Conservation (phyloP, 2,888 invertebrate genomes). For the Callimorpha dominula region DNA sequence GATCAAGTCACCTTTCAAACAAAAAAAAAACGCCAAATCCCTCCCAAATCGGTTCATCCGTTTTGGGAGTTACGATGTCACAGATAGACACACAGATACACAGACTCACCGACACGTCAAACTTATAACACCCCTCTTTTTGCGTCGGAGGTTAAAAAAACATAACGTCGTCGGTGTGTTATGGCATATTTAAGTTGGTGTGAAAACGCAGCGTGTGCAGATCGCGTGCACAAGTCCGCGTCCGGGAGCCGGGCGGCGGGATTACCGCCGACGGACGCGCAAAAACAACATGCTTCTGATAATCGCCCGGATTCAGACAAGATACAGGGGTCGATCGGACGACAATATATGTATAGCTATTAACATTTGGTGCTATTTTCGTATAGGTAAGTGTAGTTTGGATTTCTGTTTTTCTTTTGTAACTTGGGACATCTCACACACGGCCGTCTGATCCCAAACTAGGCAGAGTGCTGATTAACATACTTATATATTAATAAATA, state of each 20-base stretch:
- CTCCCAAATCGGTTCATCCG: too few relatives aligned
- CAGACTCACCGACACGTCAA: too few relatives aligned
- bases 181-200: conserved; percentile 21
- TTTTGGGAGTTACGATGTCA: too few relatives aligned
- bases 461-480: too few relatives aligned
- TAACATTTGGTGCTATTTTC: not conserved
- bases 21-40: too few relatives aligned
- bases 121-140: not conserved
- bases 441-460: too few relatives aligned
- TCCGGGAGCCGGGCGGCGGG: conserved; percentile 36
- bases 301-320: conserved; percentile 50
- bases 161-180: not conserved
- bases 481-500: not conserved
- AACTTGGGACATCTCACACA: too few relatives aligned
- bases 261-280: conserved; percentile 53
- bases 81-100: too few relatives aligned
- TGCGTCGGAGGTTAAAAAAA: not conserved
- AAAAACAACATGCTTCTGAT: conserved; percentile 60
- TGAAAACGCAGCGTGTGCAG: conserved; percentile 23
- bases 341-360: not conserved
- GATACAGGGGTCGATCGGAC: conserved; percentile 33
- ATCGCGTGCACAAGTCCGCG: conserved; percentile 36
- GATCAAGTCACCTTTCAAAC: too few relatives aligned
- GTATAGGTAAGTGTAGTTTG: not conserved
- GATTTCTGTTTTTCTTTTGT: too few relatives aligned